Evolutionary conservation across 2,113 vertebrate genomes (phyloP).

Genomic region (Dinomys branickii): DNA sequence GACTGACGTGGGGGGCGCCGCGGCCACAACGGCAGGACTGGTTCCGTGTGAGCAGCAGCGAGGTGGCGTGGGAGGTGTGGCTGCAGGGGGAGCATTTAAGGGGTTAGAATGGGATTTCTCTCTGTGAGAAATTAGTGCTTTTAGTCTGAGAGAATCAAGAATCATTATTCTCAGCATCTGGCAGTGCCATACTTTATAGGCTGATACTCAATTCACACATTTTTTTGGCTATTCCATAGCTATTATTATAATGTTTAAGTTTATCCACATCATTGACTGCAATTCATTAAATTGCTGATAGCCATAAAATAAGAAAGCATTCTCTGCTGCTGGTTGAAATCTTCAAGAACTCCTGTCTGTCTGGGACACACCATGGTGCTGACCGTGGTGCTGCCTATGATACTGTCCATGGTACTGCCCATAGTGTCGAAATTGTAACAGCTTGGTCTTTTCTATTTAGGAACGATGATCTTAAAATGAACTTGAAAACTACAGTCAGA

Average conservation of each 20-base stretch:
- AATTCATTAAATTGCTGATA: background rate
- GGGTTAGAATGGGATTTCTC: background rate
- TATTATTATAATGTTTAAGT: background rate
- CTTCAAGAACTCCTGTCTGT: background rate
- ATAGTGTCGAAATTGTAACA: background rate
- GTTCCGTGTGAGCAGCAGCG: background rate
- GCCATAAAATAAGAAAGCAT: background rate
- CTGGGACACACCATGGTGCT: conserved; percentile 7
- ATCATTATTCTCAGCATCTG: background rate
- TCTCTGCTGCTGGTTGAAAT: background rate
- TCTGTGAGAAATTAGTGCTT: background rate
- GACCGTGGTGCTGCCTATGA: background rate
- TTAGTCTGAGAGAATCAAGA: background rate
- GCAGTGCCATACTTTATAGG: background rate
- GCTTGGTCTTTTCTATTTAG: background rate
- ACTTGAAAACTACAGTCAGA: conserved; percentile 17
- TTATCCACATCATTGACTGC: background rate
- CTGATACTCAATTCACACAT: background rate
- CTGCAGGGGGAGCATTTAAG: background rate
- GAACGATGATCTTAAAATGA: conserved; percentile 32
- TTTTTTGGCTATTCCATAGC: background rate
- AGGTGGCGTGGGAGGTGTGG: background rate
- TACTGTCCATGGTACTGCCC: conserved; percentile 60
- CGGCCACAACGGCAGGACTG: background rate
- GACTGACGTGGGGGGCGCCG: background rate